Base-by-base conservation (phyloP, 53 echinoderm and acorn worm species). In the Crossaster papposus region DNA sequence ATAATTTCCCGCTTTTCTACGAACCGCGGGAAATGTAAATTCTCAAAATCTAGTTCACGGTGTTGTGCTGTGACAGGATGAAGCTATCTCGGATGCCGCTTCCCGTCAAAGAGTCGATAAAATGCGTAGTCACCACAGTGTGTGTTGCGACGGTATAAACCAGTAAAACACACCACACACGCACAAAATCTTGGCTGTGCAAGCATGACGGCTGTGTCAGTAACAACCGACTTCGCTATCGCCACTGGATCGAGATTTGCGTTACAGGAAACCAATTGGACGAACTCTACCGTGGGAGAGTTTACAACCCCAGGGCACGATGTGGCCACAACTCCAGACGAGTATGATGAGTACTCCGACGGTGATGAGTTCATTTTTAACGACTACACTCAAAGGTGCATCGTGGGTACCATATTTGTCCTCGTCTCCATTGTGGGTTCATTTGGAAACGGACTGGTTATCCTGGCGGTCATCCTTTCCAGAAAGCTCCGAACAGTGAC, bases 401-500 rank as follows among this genome's bases (percentile, higher is more conserved):
- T 94, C 64, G 82, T 96, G 15, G 91, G 90, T 0, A 65, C 85
- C 78, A 91, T 96, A 29, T 86, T 85, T 34, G 81, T 89, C 30
- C 20, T 96, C 54, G 88, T 88, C 11, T 81, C 79, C 44, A 31
- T 91, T 15, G 9, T 93, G n/a, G 96, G 96, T 0, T 88, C 92
- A 36, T 82, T 92, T 14, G 96, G 96, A 9, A 96, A 96, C 55
- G 84, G 93, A 50, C 79, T 96, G 51, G 92, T 93, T 65, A 93
- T 96, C 79, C 44, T 93, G 22, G 95, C 96, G 33, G 96, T 96
- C 3, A 13, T 89, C 30, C 81, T 95, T 54, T 93, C 93, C 73
- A 81, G 91, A 36, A 93, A 89, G 70, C 91, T 96, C 15, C 89
- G 95, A 12, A 96, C 96, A 34, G 92, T 92, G 65, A 96, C 96